Evolutionary conservation across 64 coral and sea anemone species (phyloP).

Genomic region (Cladopsammia gracilis): DNA sequence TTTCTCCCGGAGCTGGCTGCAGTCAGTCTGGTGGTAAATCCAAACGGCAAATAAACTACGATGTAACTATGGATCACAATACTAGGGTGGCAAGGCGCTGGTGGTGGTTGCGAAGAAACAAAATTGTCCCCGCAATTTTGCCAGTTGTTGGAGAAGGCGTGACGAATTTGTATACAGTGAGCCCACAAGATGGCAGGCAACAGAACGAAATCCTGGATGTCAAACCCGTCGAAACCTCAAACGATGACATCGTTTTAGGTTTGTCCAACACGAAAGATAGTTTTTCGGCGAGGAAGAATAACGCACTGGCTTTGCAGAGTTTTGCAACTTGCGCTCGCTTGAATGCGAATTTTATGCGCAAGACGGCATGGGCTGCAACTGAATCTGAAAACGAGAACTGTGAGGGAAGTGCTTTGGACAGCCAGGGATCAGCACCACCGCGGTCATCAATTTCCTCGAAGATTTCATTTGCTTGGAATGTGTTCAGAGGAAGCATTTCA

Average conservation of each 20-base stretch:
- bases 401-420: neutral
- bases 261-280: neutral
- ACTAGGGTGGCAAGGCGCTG: neutral
- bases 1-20: neutral
- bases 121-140: slow-evolving; percentile 11
- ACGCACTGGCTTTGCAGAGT: neutral
- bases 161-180: neutral
- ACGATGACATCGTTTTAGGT: slow-evolving; percentile 16
- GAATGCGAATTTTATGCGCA: slow-evolving; percentile 33
- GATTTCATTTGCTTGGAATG: neutral
- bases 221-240: neutral
- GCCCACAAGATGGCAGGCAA: neutral
- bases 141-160: neutral
- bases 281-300: neutral
- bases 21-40: neutral
- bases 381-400: neutral
- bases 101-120: slow-evolving; percentile 1
- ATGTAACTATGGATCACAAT: neutral
- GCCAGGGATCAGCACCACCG: neutral
- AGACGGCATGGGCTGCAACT: neutral
- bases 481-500: neutral
- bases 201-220: neutral
- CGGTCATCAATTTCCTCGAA: neutral
- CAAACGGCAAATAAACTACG: neutral
- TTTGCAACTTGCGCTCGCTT: slow-evolving; percentile 33